Base-by-base conservation (phyloP, 2,113 vertebrate species). In the Pithys albifrons region DNA sequence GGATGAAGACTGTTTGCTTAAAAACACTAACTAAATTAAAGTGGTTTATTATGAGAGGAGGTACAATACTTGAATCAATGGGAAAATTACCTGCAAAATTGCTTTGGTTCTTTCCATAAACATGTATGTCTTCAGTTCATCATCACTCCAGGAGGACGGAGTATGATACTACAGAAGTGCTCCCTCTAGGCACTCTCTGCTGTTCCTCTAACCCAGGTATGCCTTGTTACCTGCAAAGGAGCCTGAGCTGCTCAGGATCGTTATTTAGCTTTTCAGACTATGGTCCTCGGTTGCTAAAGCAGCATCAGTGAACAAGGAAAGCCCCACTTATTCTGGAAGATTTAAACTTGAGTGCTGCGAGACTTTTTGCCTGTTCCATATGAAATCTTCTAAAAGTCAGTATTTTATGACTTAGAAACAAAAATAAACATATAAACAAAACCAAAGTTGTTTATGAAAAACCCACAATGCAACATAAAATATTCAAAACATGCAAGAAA, bases 61-160 rank as follows among this genome's bases (percentile, higher is more conserved):
- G 33, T 28, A 33, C 11, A 70, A 41, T 10, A 39, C 11, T 88
- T 59, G 27, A 70, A n/a, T 18, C 0, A 0, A 70, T 8, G 14
- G 37, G 79, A 89, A 91, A 89, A 49, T 20, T 14, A 41, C n/a
- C 31, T 58, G 35, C 27, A 48, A 59, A 62, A 70, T 64, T 1
- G 73, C 11, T 76, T 70, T 25, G 24, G 10, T 33, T 88, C 52
- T 41, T 91, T 65, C 24, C 61, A 80, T 27, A 71, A 43, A 64
- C 1, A 41, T 6, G 4, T 8, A n/a, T 69, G 87, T 64, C 43
- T 91, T 45, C 39, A 90, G 25, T 18, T 88, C 69, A 80, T 24
- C 29, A 80, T 55, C 49, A 80, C 51, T 61, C 46, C 58, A 54
- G 28, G 12, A 78, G 58, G 39, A 72, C 82, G 51, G 28, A 75